These are phyloP conservation scores for Bombycilla garrulus DNA, from an alignment of 2,113 vertebrate species.

Conservation along the genomic window DNA sequence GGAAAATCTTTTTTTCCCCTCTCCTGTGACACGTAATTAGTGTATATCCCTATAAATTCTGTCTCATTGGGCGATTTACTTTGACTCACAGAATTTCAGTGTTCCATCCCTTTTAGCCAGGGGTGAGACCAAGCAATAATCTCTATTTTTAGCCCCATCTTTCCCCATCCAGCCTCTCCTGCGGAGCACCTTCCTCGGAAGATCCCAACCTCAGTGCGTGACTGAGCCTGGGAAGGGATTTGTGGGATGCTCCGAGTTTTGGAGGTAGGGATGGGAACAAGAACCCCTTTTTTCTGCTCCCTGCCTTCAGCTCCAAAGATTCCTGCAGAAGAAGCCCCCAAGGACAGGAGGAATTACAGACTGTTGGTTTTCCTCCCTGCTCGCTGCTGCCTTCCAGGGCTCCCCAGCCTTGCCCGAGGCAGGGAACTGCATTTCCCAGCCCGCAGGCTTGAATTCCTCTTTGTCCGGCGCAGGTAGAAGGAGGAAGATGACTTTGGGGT, in stretches of 20 bases:
- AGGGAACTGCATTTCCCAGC: not conserved
- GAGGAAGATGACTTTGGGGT: not conserved
- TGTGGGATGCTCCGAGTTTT: not conserved
- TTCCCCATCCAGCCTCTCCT: not conserved
- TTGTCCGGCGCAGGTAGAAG: not conserved
- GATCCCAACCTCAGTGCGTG: not conserved
- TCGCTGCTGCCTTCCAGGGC: not conserved
- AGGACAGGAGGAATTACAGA: not conserved
- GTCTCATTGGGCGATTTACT: not conserved
- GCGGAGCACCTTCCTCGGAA: not conserved
- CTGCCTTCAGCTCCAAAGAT: not conserved
- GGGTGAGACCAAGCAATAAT: not conserved
- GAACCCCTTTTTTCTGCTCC: not conserved
- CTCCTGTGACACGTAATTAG: not conserved
- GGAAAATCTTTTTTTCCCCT: not conserved
- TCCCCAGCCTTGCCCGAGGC: not conserved
- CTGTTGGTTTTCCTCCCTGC: not conserved
- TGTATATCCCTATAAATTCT: not conserved
- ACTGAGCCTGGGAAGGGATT: not conserved
- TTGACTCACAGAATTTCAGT: not conserved
- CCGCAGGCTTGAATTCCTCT: not conserved
- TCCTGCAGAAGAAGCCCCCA: not conserved
- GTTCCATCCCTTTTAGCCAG: not conserved
- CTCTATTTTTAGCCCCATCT: not conserved
- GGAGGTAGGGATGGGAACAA: not conserved